phyloP scores from a whole-genome alignment of 2,888 invertebrate species.

The Azorinus chamasolen region DNA sequence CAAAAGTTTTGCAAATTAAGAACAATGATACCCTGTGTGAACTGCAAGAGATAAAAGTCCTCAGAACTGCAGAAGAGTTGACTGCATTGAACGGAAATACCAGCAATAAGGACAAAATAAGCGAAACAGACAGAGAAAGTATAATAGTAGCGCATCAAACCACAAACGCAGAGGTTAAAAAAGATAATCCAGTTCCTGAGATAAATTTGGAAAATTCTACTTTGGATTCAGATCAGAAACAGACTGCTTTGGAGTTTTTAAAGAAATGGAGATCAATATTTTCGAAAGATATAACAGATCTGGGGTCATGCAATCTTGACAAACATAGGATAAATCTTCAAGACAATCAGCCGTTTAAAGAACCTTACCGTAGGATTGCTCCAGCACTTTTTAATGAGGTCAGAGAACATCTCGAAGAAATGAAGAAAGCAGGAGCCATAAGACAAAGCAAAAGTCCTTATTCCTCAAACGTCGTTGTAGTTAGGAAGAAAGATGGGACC shows the following conservation, averaged over 20 bases:
- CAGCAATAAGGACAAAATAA: too few species aligned
- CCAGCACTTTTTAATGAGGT: constrained; percentile 30
- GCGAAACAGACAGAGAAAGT: too few species aligned
- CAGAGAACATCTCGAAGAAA: constrained; percentile 27
- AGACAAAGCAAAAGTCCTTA: constrained; percentile 22
- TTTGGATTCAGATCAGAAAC: constrained; percentile 7
- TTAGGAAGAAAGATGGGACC: constrained; percentile 29
- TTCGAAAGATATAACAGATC: constrained; percentile 17
- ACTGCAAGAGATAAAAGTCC: constrained; percentile 23
- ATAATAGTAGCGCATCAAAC: too few species aligned
- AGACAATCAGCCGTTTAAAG: constrained; percentile 29
- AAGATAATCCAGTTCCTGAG: neutral
- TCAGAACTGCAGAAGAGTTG: neutral
- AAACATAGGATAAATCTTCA: constrained; percentile 26
- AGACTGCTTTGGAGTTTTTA: neutral
- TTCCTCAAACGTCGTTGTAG: constrained; percentile 31
- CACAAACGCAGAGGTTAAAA: too few species aligned
- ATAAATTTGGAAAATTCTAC: constrained; percentile 11
- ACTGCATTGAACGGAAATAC: too few species aligned
- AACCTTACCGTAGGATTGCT: constrained; percentile 19
- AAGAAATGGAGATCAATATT: constrained; percentile 20
- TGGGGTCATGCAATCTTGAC: constrained; percentile 10
- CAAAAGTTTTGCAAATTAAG: constrained; percentile 7
- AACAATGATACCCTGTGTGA: constrained; percentile 18
- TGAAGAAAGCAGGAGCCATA: constrained; percentile 28